phyloP scores from a whole-genome alignment of 1,140 invertebrate genomes.

The Drosophila takahashii region DNA sequence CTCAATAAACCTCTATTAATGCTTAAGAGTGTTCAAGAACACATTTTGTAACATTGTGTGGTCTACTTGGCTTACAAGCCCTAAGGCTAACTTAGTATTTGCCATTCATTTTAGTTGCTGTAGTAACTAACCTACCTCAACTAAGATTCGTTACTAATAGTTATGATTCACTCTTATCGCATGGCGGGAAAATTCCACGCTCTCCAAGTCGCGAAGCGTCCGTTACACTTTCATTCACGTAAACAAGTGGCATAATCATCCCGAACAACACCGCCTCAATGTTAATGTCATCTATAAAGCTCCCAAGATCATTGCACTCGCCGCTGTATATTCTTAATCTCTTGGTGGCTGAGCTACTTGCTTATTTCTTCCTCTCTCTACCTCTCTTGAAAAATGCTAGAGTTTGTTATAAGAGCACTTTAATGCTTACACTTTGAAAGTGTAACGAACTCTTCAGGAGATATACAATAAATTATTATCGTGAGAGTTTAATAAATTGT shows the following conservation, averaged over 20 bases:
- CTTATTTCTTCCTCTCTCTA: neutral
- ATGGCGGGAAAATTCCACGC: constrained; percentile 44
- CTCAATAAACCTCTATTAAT: no score
- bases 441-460: neutral
- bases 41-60: constrained; percentile 35
- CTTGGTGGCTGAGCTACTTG: neutral
- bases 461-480: neutral
- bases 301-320: constrained; percentile 60
- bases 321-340: constrained; percentile 12
- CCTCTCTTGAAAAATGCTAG: neutral
- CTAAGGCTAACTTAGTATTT: constrained; percentile 15
- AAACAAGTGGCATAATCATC: constrained; percentile 32
- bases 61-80: constrained; percentile 53
- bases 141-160: neutral
- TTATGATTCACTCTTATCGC: constrained; percentile 20
- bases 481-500: neutral
- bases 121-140: constrained; percentile 30
- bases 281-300: constrained; percentile 53
- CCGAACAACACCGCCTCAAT: constrained; percentile 36
- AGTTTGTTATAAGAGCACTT: neutral
- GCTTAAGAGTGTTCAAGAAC: neutral
- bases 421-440: neutral
- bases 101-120: neutral
- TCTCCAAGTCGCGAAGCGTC: neutral
- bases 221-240: constrained; percentile 34